Evolutionary conservation across 1,140 invertebrate species (phyloP), one percentile per base, ranked within the genome.

Genomic region (Drosophila santomea): DNA sequence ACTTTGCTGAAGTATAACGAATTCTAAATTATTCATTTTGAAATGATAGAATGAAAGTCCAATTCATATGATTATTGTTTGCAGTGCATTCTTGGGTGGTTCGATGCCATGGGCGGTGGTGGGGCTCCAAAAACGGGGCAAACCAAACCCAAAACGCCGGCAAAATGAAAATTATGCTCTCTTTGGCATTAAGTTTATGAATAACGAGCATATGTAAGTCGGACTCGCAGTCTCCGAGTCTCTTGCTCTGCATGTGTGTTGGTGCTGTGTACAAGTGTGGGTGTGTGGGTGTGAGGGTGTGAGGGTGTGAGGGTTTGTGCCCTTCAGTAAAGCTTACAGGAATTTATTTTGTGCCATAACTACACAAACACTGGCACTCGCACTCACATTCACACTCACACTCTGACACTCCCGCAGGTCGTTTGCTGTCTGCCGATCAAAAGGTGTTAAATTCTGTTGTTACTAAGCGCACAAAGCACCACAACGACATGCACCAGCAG

Each of bases 121-220:
- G 32, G 32, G 32, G 32, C 52, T 36, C 14, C 45, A 17, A 75
- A 79, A 79, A 74, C 54, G 48, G 63, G 51, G 81, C 78, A 81
- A 81, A 66, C 68, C 67, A 71, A 81, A 63, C 81, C 74, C 67
- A 35, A 84, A 81, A 81, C 57, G 68, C 55, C 67, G 74, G 67
- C 71, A 82, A 77, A 86, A 88, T 86, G 78, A 86, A 86, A 86
- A 86, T 86, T 86, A 86, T 86, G 83, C 83, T 86, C 82, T 88
- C 83, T 86, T 88, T 88, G 82, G 82, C 79, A 86, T 86, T 86
- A 86, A 86, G 82, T 86, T 86, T 86, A 86, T 86, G 82, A 86
- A 86, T 86, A 86, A 86, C 82, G 82, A 82, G 83, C 79, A 75
- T 66, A 75, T 75, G 72, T 75, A 75, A 75, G 73, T 75, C 73